A percentile compares a stretch with the other conserved stretches of the same genome.
phyloP scores from a whole-genome alignment of 1,140 invertebrate genomes.

The Aporrectodea caliginosa region DNA sequence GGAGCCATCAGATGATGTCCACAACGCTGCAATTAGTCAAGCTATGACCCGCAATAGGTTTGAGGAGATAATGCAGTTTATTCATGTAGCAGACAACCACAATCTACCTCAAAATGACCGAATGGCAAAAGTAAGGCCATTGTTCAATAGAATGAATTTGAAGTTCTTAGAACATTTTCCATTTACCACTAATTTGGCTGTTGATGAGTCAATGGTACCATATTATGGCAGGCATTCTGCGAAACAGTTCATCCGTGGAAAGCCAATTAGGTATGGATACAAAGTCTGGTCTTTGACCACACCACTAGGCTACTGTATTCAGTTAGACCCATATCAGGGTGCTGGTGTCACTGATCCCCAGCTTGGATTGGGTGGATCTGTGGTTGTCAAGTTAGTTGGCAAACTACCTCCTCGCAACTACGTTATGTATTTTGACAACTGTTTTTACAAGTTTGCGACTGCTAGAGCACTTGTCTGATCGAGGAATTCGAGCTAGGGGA shows the following conservation, averaged over 20 bases:
- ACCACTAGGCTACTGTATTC: too few relatives aligned
- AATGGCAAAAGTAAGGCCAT: not conserved
- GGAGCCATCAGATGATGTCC: constrained; percentile 5
- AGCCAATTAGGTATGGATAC: too few relatives aligned
- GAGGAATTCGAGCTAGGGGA: too few relatives aligned
- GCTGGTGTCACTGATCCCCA: too few relatives aligned
- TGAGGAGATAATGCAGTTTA: not conserved
- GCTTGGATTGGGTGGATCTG: too few relatives aligned
- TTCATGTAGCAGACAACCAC: not conserved
- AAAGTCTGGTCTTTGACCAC: too few relatives aligned
- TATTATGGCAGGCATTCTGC: not conserved
- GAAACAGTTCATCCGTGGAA: not conserved
- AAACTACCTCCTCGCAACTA: too few relatives aligned
- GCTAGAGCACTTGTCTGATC: too few relatives aligned
- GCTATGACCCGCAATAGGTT: constrained; percentile 4
- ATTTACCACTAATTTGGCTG: not conserved
- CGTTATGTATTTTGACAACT: too few relatives aligned
- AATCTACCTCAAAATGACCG: not conserved
- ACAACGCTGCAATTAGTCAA: not conserved
- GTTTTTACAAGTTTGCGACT: too few relatives aligned
- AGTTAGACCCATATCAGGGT: too few relatives aligned
- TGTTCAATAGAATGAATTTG: not conserved
- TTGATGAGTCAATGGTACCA: not conserved
- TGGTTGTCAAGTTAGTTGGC: too few relatives aligned
- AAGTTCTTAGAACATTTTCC: not conserved